Conservation (phyloP, 2,797 vertebrate species). For the Discoglossus pictus region DNA sequence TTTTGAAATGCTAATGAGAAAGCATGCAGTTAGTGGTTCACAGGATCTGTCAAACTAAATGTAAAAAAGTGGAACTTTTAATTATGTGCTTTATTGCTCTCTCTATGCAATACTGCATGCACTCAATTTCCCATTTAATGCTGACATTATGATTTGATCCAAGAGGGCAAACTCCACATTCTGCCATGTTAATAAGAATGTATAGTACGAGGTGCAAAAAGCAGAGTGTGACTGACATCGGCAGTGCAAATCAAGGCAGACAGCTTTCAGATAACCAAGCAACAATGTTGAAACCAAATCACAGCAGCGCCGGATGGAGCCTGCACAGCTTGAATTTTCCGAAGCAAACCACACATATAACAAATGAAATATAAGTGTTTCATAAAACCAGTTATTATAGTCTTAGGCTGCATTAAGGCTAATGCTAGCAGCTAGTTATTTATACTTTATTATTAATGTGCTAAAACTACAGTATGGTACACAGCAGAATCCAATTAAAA, state of each 20-base stretch:
- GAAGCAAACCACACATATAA: not conserved
- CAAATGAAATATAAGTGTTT: not conserved
- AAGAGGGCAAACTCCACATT: constrained; percentile 34
- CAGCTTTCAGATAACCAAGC: constrained; percentile 26
- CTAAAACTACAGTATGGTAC: no score
- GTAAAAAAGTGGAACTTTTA: constrained; percentile 44
- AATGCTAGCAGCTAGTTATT: not conserved
- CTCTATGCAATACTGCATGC: constrained; percentile 31
- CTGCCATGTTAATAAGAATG: constrained; percentile 39
- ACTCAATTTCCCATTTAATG: constrained; percentile 47
- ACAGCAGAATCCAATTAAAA: no score
- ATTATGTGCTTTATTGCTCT: constrained; percentile 48
- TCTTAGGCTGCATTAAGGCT: not conserved
- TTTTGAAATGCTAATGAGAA: constrained; percentile 33
- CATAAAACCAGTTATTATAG: not conserved
- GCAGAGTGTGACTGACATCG: constrained; percentile 31
- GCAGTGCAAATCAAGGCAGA: constrained; percentile 18
- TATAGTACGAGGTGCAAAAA: constrained; percentile 26
- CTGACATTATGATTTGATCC: constrained; percentile 45
- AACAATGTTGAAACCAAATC: constrained; percentile 28
- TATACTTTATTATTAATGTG: not conserved
- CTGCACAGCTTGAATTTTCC: not conserved
- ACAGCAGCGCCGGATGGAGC: not conserved
- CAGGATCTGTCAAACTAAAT: constrained; percentile 44
- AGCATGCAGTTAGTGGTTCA: constrained; percentile 31